These are phyloP conservation scores for Ictalurus furcatus DNA, from an alignment of 2,113 vertebrate genomes.

Conservation along the genomic window DNA sequence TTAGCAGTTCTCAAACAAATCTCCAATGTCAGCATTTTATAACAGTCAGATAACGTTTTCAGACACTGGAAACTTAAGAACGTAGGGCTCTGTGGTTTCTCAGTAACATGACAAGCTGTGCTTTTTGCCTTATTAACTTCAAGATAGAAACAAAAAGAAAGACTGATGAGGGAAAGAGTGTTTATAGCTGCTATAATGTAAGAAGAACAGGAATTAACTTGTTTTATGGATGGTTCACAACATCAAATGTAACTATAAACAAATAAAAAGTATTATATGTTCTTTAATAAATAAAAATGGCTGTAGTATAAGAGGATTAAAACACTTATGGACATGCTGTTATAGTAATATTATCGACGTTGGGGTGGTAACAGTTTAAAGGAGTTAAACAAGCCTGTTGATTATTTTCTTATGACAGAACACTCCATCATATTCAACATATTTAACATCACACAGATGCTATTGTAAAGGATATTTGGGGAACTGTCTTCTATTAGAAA, in stretches of 20 bases:
- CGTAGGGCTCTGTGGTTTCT: background rate
- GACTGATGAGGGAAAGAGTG: background rate
- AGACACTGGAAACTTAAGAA: background rate
- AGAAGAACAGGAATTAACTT: background rate
- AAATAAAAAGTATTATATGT: background rate
- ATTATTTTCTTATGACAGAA: background rate
- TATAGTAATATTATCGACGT: background rate
- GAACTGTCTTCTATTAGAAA: slow-evolving; percentile 25
- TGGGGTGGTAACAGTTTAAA: background rate
- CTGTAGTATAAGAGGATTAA: background rate
- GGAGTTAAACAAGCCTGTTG: background rate
- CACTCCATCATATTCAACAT: background rate
- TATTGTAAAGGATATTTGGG: background rate
- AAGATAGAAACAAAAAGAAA: background rate
- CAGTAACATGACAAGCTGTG: background rate
- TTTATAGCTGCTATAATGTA: background rate
- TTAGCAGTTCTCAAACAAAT: background rate
- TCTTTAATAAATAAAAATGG: background rate
- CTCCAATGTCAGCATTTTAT: background rate
- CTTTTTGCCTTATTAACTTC: background rate
- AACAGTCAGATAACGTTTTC: background rate
- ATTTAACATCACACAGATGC: background rate
- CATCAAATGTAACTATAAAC: background rate
- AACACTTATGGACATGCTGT: background rate
- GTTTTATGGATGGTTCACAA: background rate